Evolutionary conservation across 2,113 vertebrate species (phyloP), one percentile per base, ranked within the genome.

Genomic region (Callipepla californica): DNA sequence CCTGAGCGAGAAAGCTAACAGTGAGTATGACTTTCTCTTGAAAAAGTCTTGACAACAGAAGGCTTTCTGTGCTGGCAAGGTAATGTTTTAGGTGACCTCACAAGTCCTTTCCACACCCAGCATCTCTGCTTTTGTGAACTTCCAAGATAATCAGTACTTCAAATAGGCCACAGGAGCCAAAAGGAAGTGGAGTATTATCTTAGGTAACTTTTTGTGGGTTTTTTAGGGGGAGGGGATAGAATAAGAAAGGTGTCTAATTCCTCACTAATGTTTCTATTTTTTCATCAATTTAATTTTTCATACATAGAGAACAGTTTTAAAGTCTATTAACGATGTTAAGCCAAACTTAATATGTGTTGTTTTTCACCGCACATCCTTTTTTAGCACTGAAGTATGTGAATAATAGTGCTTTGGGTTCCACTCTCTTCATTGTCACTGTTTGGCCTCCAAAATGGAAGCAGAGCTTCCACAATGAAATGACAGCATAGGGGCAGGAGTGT

Each of bases 391-490:
- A 82, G 34, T 16, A 76, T 38, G 18, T 48, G 55, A 92, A 92
- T 38, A 68, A 16, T 25, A 87, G 10, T 53, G 42, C 15, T 77
- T 32, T 53, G 61, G 45, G 15, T 91, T 91, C 89, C 63, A 44
- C 4, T 82, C n/a, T 21, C 5, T 76, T 91, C 89, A 11, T 10
- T 89, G 74, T 73, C 85, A 28, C 38, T 80, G 25, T 59, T 92
- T 79, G 70, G 34, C 34, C 42, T 82, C 16, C 42, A 81, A 94
- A 93, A 69, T 19, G 12, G 62, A 89, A 80, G 26, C 21, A 53
- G 26, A 92, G 80, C 36, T 74, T 50, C 65, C 89, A 70, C 91
- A 91, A 92, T 57, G 65, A 81, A 93, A 91, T 87, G 89, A 89
- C 90, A 93, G 87, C 67, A 85, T 20, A 74, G 79, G 82, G 42